Conservation (phyloP, 2,888 invertebrate species). For the Psylliodes chrysocephalus region DNA sequence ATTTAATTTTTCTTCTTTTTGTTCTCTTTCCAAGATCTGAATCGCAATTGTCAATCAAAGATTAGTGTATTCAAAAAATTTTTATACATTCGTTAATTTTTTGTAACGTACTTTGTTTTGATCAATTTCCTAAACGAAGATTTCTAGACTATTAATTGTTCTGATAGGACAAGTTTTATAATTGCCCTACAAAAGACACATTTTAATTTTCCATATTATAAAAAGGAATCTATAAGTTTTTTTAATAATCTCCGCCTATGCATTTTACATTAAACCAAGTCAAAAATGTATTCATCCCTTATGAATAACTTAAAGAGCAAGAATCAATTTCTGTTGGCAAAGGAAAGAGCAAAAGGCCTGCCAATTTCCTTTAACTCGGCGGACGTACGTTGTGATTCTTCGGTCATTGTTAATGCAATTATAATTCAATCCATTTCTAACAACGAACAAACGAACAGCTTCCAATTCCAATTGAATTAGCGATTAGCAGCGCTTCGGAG, state of each 20-base stretch:
- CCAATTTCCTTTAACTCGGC: slow-evolving; percentile 24
- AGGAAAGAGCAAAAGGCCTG: slow-evolving; percentile 17
- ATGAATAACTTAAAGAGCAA: slow-evolving; percentile 37
- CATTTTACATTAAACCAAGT: slow-evolving; percentile 3
- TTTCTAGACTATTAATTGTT: no score
- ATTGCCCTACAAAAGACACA: no score
- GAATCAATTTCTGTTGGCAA: slow-evolving; percentile 29
- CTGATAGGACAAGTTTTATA: no score
- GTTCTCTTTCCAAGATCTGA: no score
- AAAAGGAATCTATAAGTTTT: no score
- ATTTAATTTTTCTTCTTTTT: no score
- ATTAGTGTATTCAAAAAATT: no score
- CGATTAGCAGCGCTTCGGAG: slow-evolving; percentile 48
- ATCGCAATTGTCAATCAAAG: no score
- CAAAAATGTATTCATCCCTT: slow-evolving; percentile 36
- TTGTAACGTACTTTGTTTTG: no score
- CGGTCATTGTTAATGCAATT: slow-evolving; percentile 51
- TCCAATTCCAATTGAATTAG: slow-evolving; percentile 47
- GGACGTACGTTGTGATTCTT: slow-evolving; percentile 44
- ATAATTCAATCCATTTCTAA: slow-evolving; percentile 52
- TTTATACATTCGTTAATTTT: no score
- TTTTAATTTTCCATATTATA: no score
- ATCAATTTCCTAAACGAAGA: no score
- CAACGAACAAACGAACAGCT: slow-evolving; percentile 27
- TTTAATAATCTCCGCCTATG: slow-evolving; percentile 3